Evolutionary conservation across 2,888 invertebrate genomes (phyloP), one percentile per base, ranked within the genome.

Genomic region (Girardia tigrina): DNA sequence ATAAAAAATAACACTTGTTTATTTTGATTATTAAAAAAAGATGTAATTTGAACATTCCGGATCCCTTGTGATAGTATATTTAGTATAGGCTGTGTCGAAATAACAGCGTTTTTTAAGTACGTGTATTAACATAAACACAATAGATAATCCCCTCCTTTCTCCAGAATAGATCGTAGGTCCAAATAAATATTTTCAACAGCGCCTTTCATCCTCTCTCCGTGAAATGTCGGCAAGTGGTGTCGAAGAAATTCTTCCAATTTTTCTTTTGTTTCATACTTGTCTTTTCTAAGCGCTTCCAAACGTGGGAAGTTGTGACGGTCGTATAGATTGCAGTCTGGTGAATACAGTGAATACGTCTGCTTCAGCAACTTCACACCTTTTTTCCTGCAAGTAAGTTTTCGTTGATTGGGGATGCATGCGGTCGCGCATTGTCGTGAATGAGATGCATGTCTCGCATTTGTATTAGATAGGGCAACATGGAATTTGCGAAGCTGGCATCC

Each of bases 361-460:
- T 23, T 73, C 70, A 73, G 14, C 36, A 73, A 42, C 42, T 42
- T 28, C 26, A 73, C 56, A 29, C 12, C 26, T 26, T 73, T 73
- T 26, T 73, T 71, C 8, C 42, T n/a, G n/a, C n/a, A n/a, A n/a
- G n/a, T n/a, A n/a, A n/a, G n/a, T n/a, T n/a, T n/a, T n/a, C n/a
- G n/a, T n/a, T n/a, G n/a, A n/a, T n/a, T n/a, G n/a, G n/a, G n/a
- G n/a, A 28, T 26, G n/a, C 8, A 23, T 73, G 73, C 42, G 73
- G 73, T 73, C 73, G 29, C 28, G 73, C 73, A 56, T 73, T 73
- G 73, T 73, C 73, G 56, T 73, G 73, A 42, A 42, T 42, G 36
- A 73, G 26, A 36, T 26, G 28, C 73, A 73, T 73, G 42, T 73
- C 56, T 72, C 56, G 36, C 56, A 26, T 20, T 72, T 71, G 72